Percentiles rank a stretch among this genome's conserved stretches.
phyloP scores from a whole-genome alignment of 1,140 invertebrate species.

The Gryllus bimaculatus region DNA sequence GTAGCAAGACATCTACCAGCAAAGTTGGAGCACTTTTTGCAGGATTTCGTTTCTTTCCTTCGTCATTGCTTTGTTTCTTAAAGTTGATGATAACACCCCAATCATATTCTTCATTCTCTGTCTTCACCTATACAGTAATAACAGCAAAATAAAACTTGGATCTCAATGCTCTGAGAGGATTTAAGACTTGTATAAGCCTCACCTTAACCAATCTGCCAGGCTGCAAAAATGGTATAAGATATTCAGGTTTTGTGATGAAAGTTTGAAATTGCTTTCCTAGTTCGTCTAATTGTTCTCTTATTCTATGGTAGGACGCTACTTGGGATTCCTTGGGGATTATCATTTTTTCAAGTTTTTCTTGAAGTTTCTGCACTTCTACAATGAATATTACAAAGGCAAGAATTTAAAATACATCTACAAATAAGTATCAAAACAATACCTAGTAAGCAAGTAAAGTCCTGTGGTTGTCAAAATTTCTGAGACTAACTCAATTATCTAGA shows the following conservation, averaged over 20 bases:
- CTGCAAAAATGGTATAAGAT: slow-evolving; percentile 88
- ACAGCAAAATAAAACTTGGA: slow-evolving; percentile 12
- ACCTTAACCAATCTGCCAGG: slow-evolving; percentile 88
- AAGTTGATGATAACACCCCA: slow-evolving; percentile 96
- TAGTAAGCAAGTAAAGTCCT: too few species aligned
- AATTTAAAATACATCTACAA: background rate
- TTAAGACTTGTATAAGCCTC: slow-evolving; percentile 22
- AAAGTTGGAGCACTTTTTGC: slow-evolving; percentile 38
- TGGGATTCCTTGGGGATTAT: slow-evolving; percentile 62
- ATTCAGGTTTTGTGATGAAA: slow-evolving; percentile 77
- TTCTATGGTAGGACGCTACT: slow-evolving; percentile 73
- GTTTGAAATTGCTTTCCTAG: slow-evolving; percentile 63
- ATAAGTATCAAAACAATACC: too few species aligned
- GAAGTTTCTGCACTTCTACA: slow-evolving; percentile 63
- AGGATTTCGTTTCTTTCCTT: slow-evolving; percentile 20
- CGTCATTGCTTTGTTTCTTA: slow-evolving; percentile 45
- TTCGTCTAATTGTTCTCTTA: slow-evolving; percentile 69
- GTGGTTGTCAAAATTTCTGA: too few species aligned
- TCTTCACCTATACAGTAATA: slow-evolving; percentile 69
- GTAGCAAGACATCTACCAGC: slow-evolving; percentile 73
- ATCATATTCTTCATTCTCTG: slow-evolving; percentile 78
- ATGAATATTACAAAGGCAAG: slow-evolving; percentile 23
- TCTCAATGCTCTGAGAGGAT: background rate
- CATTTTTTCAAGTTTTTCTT: slow-evolving; percentile 53
- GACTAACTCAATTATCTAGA: too few species aligned